Base-by-base conservation (phyloP, 2,888 invertebrate genomes). In the Sepioteuthis lessoniana region DNA sequence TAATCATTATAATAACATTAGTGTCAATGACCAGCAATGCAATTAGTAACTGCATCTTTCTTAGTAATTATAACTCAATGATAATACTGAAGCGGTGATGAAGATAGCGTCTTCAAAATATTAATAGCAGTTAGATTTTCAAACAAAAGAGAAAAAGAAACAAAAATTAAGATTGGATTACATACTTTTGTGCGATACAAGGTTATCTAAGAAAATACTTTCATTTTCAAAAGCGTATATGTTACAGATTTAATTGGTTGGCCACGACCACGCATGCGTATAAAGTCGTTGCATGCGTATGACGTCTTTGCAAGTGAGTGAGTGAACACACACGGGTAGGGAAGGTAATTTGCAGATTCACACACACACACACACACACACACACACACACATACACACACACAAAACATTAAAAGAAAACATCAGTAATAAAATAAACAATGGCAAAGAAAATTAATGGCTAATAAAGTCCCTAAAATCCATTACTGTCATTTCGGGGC, bases 391-490 rank as follows among this genome's bases (percentile, higher is more conserved):
- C 3, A 60, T n/a, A n/a, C 76, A n/a, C 13, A 76, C 3, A 60
- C 5, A 60, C 60, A 60, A 25, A 25, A 60, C 25, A 21, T 25
- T 7, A 8, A 76, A 76, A 76, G 16, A 76, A 76, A 76, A 76
- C 13, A 76, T 0, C 25, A 76, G 19, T 16, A 76, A 76, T 76
- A n/a, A n/a, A 35, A 55, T 42, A 76, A 76, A 76, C n/a, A 76
- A 35, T 76, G 16, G 76, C 76, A 76, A n/a, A 76, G 13, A 76
- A 76, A 76, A 76, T 76, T 76, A 76, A 76, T 76, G 76, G 76
- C 76, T 76, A 76, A 76, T 76, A 76, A 76, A 76, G 76, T 76
- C 76, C 16, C 76, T 76, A 76, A 76, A 76, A 76, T 76, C 76
- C 76, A 76, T 76, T 76, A 76, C 76, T 76, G 76, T 76, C 76